phyloP scores from a whole-genome alignment of 2,888 invertebrate genomes.

The Pteria penguin region DNA sequence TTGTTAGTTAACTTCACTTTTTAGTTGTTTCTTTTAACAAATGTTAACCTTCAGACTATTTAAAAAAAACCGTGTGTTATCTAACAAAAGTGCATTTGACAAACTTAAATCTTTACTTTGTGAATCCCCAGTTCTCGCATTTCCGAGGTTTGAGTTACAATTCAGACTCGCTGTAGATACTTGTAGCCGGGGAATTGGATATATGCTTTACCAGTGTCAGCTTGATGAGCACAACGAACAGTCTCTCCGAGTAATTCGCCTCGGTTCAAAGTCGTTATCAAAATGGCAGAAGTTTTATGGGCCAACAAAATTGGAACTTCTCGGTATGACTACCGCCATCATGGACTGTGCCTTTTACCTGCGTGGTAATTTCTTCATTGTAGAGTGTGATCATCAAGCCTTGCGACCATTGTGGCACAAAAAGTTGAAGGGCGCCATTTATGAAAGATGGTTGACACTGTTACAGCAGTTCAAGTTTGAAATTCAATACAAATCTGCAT shows the following conservation, averaged over 20 bases:
- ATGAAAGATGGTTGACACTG: conserved; percentile 45
- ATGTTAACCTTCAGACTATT: no score
- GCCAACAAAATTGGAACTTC: conserved; percentile 22
- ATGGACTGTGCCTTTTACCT: conserved; percentile 18
- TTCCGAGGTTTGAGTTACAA: conserved; percentile 19
- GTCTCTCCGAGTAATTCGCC: conserved; percentile 5
- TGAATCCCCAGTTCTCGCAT: conserved; percentile 18
- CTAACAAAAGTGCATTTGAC: not conserved
- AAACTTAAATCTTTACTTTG: conserved; percentile 2
- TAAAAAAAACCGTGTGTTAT: no score
- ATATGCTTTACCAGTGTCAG: conserved; percentile 29
- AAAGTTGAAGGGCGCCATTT: conserved; percentile 28
- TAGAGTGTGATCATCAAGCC: conserved; percentile 29
- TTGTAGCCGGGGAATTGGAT: conserved; percentile 13
- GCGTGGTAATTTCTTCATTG: conserved; percentile 6
- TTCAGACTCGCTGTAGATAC: conserved; percentile 25
- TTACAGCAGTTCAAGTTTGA: conserved; percentile 46
- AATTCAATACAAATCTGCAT: conserved; percentile 37
- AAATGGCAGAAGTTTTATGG: conserved; percentile 27
- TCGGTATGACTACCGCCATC: conserved; percentile 13
- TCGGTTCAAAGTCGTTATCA: conserved; percentile 21
- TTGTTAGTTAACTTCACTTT: no score
- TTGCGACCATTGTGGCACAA: conserved; percentile 29
- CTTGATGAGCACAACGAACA: not conserved
- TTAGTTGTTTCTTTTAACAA: no score